A percentile compares a stretch with the other conserved stretches of the same genome.
Conservation (phyloP, 92 coral and sea anemone species). For the Parazoanthus swiftii region DNA sequence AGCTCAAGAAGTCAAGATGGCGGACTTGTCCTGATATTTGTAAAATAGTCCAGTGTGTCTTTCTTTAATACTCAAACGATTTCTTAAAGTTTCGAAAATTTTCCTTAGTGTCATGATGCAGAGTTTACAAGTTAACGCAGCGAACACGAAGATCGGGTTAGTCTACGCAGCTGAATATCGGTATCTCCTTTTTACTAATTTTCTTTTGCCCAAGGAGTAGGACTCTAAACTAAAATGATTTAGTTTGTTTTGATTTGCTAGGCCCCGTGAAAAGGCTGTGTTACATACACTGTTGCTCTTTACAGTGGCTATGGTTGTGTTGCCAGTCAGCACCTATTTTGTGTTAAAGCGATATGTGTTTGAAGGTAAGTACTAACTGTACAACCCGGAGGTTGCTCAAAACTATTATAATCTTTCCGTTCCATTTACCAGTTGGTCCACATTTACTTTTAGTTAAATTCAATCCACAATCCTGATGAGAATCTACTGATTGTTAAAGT, state of each 20-base stretch:
- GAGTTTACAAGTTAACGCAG: not conserved
- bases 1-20: not conserved
- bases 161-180: not conserved
- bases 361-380: constrained; percentile 64
- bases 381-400: too few species aligned
- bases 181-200: too few species aligned
- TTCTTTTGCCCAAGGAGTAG: too few species aligned
- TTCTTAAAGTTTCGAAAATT: too few species aligned
- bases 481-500: too few species aligned
- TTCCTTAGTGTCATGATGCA: not conserved
- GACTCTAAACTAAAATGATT: not conserved
- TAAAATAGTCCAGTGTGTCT: not conserved
- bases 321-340: constrained; percentile 84
- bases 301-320: constrained; percentile 73
- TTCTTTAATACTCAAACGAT: too few species aligned
- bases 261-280: constrained; percentile 86
- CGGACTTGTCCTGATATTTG: not conserved
- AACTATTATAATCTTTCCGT: too few species aligned
- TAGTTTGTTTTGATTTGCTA: constrained; percentile 21
- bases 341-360: constrained; percentile 64
- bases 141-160: not conserved
- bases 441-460: too few species aligned
- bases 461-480: too few species aligned
- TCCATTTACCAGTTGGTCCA: too few species aligned
- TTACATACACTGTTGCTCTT: constrained; percentile 73